A percentile compares a stretch with the other conserved stretches of the same genome.
Conservation (phyloP, 2,797 vertebrate species). For the Columba guinea region DNA sequence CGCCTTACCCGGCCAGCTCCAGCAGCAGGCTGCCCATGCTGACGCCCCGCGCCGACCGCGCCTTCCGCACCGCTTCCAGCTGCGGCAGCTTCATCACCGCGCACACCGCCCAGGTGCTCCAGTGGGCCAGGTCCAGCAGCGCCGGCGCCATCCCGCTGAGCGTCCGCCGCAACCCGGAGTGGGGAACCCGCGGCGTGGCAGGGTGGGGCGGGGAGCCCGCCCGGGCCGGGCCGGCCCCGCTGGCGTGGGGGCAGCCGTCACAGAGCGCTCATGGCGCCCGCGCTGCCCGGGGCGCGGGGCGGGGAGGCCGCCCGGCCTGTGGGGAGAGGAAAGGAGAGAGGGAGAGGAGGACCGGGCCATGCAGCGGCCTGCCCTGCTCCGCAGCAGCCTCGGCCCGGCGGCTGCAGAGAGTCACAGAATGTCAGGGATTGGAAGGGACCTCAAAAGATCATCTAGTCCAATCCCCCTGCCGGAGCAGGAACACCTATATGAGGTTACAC, state of each 20-base stretch:
- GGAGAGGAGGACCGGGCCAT: neutral
- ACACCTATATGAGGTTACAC: too few species aligned
- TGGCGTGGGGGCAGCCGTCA: neutral
- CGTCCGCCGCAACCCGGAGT: neutral
- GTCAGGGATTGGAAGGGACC: too few species aligned
- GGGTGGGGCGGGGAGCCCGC: neutral
- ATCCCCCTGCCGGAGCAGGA: too few species aligned
- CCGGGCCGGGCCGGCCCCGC: neutral
- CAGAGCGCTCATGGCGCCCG: neutral
- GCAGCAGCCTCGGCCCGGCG: neutral
- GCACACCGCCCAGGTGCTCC: constrained; percentile 75
- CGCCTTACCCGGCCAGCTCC: constrained; percentile 78
- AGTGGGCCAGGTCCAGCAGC: constrained; percentile 69
- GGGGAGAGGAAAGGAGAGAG: too few species aligned
- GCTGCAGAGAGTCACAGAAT: neutral
- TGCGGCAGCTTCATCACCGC: constrained; percentile 78
- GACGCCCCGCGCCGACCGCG: constrained; percentile 71
- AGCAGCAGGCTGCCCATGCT: constrained; percentile 75
- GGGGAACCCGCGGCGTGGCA: neutral
- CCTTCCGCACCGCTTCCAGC: constrained; percentile 60
- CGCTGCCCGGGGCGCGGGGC: neutral
- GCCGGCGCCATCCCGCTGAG: neutral
- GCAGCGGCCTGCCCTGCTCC: neutral
- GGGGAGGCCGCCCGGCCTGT: neutral
- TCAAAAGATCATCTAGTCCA: too few species aligned